These are phyloP conservation scores for Siphlonurus alternatus DNA, from an alignment of 2,888 invertebrate species.

Conservation along the genomic window DNA sequence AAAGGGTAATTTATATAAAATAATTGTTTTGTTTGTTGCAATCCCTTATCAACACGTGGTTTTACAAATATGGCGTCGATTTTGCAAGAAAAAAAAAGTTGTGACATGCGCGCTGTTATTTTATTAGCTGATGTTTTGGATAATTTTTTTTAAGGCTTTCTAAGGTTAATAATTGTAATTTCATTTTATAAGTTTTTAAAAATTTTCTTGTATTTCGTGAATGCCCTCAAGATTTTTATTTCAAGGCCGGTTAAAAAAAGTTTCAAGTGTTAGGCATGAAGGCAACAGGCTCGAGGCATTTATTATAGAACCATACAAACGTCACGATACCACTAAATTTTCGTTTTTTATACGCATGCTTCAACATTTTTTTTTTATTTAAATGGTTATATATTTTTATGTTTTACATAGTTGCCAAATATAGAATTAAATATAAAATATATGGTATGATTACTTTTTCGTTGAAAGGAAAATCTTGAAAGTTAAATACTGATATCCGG, in stretches of 20 bases:
- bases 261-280: neutral
- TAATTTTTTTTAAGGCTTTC: neutral
- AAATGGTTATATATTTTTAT: no score
- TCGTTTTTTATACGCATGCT: no score
- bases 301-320: neutral
- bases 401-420: no score
- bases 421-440: no score
- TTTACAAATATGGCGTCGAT: neutral
- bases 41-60: neutral
- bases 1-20: no score
- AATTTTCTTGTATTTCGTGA: neutral
- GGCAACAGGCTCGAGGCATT: neutral
- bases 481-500: no score
- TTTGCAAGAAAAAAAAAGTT: neutral
- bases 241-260: neutral
- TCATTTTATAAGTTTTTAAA: neutral
- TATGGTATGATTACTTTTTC: no score
- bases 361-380: no score
- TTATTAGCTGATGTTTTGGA: neutral
- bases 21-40: neutral
- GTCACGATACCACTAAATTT: neutral
- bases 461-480: no score
- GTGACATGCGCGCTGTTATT: neutral
- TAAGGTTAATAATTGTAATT: neutral
- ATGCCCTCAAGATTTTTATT: neutral